phyloP scores from a whole-genome alignment of 2,888 invertebrate genomes.

The Metallyticus violacea region DNA sequence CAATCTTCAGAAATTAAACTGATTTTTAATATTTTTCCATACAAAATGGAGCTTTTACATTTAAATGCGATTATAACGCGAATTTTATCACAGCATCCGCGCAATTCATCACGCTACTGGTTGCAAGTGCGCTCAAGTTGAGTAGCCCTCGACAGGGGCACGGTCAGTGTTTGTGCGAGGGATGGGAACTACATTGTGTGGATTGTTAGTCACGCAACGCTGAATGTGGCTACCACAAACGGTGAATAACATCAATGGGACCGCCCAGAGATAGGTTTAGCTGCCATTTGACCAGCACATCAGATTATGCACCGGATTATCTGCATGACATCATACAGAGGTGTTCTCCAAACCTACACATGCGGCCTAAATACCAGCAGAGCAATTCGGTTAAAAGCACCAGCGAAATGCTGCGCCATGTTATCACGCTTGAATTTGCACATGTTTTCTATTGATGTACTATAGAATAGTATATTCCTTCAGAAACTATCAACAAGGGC shows the following conservation, averaged over 20 bases:
- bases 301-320: slow-evolving; percentile 3
- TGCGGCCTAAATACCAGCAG: no score
- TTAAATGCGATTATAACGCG: no score
- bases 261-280: neutral
- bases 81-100: no score
- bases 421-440: neutral
- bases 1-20: no score
- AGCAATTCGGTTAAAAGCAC: neutral
- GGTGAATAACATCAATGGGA: slow-evolving; percentile 14
- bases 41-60: no score
- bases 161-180: neutral
- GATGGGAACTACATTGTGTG: neutral
- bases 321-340: neutral
- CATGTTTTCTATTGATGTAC: neutral
- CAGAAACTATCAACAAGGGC: no score
- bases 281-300: slow-evolving; percentile 17
- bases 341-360: neutral
- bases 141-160: neutral
- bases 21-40: no score
- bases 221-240: slow-evolving; percentile 10
- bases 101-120: no score
- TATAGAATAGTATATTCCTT: no score
- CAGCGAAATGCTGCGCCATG: neutral
- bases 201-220: slow-evolving; percentile 8
- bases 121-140: no score